These are phyloP conservation scores for Triplophysa tibetana DNA, from an alignment of 2,113 vertebrate species.

Conservation along the genomic window DNA sequence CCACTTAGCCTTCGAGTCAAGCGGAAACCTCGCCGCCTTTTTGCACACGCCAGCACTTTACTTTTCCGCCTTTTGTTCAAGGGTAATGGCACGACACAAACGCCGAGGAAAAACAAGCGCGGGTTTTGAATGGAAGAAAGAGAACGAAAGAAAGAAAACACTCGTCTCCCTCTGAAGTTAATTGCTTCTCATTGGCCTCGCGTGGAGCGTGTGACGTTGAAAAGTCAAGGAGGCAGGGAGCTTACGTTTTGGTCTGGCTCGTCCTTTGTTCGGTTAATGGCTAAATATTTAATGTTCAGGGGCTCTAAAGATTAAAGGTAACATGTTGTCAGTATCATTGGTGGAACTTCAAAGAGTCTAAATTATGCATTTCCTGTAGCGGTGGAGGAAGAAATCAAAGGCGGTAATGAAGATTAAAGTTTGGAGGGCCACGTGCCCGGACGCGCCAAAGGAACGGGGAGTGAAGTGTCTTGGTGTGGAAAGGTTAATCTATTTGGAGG, in stretches of 20 bases:
- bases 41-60: conserved; percentile 77
- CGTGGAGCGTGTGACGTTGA: conserved; percentile 71
- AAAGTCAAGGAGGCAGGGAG: conserved; percentile 73
- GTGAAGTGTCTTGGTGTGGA: conserved; percentile 61
- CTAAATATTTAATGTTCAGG: conserved; percentile 82
- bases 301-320: conserved; percentile 83
- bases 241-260: conserved; percentile 64
- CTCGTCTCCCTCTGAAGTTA: conserved; percentile 66
- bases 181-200: conserved; percentile 75
- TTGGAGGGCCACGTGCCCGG: conserved; percentile 61
- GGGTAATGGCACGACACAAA: conserved; percentile 46
- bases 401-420: conserved; percentile 81
- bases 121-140: conserved; percentile 54
- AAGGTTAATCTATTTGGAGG: conserved; percentile 78
- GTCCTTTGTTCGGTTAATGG: conserved; percentile 78
- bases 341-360: conserved; percentile 79
- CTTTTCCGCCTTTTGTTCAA: conserved; percentile 69
- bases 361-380: conserved; percentile 83
- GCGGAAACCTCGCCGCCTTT: conserved; percentile 62
- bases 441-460: conserved; percentile 50
- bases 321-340: conserved; percentile 82
- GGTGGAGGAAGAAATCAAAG: conserved; percentile 75
- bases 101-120: conserved; percentile 58
- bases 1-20: conserved; percentile 75
- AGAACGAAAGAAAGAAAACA: conserved; percentile 59